Evolutionary conservation across 2,797 vertebrate genomes (phyloP).

Genomic region (Sebastes melanostomus): DNA sequence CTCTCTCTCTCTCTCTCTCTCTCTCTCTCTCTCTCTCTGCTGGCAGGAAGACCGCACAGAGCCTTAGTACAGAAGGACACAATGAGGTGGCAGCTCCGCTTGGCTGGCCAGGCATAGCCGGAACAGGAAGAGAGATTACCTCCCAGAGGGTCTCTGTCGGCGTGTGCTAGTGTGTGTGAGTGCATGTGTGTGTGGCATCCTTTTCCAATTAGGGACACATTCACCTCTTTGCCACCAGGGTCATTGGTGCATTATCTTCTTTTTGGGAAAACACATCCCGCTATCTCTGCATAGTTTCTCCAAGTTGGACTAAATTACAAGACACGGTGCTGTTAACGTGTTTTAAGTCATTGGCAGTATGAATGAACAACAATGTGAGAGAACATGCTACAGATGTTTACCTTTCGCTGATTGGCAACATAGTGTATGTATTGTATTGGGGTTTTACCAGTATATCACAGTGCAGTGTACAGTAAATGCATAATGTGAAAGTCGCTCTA

Average conservation of each 20-base stretch:
- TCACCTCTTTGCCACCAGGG: slow-evolving; percentile 50
- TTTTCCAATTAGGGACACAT: slow-evolving; percentile 63
- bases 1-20: background rate
- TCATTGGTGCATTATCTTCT: slow-evolving; percentile 41
- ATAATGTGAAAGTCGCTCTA: background rate
- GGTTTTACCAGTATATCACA: background rate
- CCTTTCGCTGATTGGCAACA: background rate
- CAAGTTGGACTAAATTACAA: background rate
- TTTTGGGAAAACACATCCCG: slow-evolving; percentile 25
- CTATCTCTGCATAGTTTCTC: background rate
- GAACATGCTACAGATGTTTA: background rate
- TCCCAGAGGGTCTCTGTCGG: slow-evolving; percentile 57
- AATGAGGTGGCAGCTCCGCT: slow-evolving; percentile 73
- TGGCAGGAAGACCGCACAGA: slow-evolving; percentile 45
- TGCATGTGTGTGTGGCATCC: slow-evolving; percentile 11
- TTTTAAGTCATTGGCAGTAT: background rate
- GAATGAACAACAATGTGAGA: background rate
- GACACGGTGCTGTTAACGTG: background rate
- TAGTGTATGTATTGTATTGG: background rate
- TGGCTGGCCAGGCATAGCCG: slow-evolving; percentile 68
- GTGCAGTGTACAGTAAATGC: background rate
- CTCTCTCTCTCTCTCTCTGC: slow-evolving; percentile 16
- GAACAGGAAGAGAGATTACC: slow-evolving; percentile 74
- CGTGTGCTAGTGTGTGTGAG: background rate
- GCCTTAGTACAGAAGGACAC: slow-evolving; percentile 73